Base-by-base conservation (phyloP, 1,140 invertebrate genomes). In the Drosophila bocqueti region DNA sequence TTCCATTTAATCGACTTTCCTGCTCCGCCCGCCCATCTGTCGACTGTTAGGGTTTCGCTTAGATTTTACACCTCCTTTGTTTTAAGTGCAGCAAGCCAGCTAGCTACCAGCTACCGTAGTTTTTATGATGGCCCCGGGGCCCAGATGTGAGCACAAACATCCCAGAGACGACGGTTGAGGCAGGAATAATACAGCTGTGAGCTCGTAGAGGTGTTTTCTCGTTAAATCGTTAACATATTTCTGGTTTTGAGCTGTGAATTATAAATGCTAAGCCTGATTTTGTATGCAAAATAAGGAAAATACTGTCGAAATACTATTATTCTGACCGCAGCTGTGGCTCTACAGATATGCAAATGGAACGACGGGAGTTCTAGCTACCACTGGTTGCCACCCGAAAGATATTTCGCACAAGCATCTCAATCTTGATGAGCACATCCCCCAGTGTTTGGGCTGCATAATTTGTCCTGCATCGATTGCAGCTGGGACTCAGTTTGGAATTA, bases 11-110 rank as follows among this genome's bases (percentile, higher is more conserved):
- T 40, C 57, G 36, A 46, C 61, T 66, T 40, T 47, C 31, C 46
- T 36, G 45, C 34, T 46, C 59, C 34, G 42, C 16, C 42, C 18
- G 31, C 29, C 43, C 69, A 73, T 47, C 69, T 75, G 71, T 26
- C 42, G 68, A 15, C 54, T 57, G 21, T n/a, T 38, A 24, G 31
- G 34, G 26, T 34, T 69, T 73, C 24, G 67, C 29, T 55, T 40
- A 62, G 61, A 55, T 79, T 52, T 55, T 71, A 68, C 82, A 81
- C 75, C 74, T 78, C 58, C 59, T 81, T 81, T 71, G 65, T 82
- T 71, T 74, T 58, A 55, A 71, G 65, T 67, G 50, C 47, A 58
- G 26, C 46, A 31, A 54, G 59, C 24, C 62, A 74, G 60, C 64
- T 60, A 62, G 60, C 64, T 60, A 50, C 52, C 42, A 62, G 42